Evolutionary conservation across 2,888 invertebrate species (phyloP).

Genomic region (Drosophila differens): DNA sequence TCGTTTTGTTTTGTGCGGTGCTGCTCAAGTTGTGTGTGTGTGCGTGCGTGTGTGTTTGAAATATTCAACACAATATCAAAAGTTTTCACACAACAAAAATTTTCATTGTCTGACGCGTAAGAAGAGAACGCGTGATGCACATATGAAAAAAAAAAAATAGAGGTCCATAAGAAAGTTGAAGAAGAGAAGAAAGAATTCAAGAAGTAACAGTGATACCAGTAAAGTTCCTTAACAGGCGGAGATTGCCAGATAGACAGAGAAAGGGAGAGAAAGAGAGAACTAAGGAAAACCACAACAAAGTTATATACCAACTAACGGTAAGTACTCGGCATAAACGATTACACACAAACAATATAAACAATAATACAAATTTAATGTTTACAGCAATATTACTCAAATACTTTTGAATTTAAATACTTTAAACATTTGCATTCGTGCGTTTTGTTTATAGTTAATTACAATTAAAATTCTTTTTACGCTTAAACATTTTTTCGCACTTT

Average conservation of each 20-base stretch:
- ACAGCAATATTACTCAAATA: background rate
- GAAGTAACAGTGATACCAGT: constrained; percentile 54
- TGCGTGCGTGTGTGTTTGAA: constrained; percentile 36
- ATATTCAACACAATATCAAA: constrained; percentile 33
- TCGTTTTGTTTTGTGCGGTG: constrained; percentile 59
- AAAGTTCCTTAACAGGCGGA: constrained; percentile 65
- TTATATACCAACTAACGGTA: constrained; percentile 60
- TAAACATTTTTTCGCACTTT: constrained; percentile 28
- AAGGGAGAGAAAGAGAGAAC: constrained; percentile 17
- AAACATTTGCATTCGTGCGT: constrained; percentile 47
- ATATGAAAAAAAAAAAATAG: constrained; percentile 55
- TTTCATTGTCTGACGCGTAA: constrained; percentile 74
- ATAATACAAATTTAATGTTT: background rate
- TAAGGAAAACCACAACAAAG: constrained; percentile 35
- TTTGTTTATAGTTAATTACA: constrained; percentile 39
- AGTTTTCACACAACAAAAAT: constrained; percentile 38
- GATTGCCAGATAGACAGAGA: constrained; percentile 14
- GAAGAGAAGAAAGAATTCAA: constrained; percentile 32
- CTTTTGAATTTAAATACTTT: constrained; percentile 35
- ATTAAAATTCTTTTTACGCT: constrained; percentile 31
- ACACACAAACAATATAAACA: constrained; percentile 11
- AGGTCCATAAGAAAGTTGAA: constrained; percentile 47
- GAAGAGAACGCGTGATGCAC: constrained; percentile 70
- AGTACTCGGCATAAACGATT: constrained; percentile 33
- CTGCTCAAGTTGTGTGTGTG: constrained; percentile 40